Percentiles rank a stretch among this genome's conserved stretches.
Conservation (phyloP, 2,888 invertebrate genomes). For the Polietes domitor region DNA sequence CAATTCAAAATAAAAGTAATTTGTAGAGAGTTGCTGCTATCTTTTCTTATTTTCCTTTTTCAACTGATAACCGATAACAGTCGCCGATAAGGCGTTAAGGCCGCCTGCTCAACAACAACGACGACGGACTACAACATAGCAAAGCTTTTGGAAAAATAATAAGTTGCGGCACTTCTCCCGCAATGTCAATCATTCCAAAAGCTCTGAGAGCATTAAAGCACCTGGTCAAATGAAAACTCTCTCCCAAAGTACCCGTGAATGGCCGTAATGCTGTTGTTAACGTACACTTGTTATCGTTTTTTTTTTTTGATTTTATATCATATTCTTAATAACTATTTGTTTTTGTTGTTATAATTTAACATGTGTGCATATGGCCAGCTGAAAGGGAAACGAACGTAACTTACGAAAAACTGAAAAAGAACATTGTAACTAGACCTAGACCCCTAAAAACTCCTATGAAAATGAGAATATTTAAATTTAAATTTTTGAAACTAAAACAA, state of each 20-base stretch:
- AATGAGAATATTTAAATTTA: too few relatives aligned
- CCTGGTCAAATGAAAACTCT: too few relatives aligned
- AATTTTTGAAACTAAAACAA: too few relatives aligned
- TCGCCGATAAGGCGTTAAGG: too few relatives aligned
- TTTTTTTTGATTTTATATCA: background rate
- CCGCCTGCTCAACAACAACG: background rate
- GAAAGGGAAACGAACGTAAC: background rate
- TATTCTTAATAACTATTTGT: background rate
- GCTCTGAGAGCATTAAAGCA: background rate
- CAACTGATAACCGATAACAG: background rate
- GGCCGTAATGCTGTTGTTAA: background rate
- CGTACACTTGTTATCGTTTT: background rate
- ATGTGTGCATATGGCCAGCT: background rate
- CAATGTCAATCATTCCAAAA: background rate
- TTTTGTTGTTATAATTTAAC: background rate
- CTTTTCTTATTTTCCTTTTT: background rate
- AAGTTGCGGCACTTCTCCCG: background rate
- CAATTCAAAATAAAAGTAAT: background rate
- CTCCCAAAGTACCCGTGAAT: too few relatives aligned
- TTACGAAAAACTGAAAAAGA: background rate
- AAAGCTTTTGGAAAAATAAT: background rate
- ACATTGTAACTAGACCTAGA: too few relatives aligned
- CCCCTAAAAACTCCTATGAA: too few relatives aligned
- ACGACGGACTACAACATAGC: too few relatives aligned
- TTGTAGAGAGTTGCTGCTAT: background rate